Conservation (phyloP, 53 echinoderm and acorn worm species). For the Echinarachnius parma region DNA sequence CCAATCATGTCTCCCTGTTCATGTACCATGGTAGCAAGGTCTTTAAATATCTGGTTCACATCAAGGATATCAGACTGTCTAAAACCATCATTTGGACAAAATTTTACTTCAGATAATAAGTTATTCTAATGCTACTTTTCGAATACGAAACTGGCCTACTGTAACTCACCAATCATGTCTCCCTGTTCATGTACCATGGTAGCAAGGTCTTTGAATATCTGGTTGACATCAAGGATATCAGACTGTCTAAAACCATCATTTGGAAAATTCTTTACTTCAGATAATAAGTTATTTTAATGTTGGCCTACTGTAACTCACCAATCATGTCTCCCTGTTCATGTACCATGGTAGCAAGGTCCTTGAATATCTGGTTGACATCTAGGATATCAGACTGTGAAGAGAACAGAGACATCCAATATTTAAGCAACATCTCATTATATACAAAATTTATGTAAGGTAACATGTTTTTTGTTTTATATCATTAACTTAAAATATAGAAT, state of each 20-base stretch:
- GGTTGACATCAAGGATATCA: conserved; percentile 94
- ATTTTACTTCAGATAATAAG: no score
- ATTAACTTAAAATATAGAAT: no score
- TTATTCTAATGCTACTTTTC: no score
- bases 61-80: conserved; percentile 92
- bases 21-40: conserved; percentile 95
- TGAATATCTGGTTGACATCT: conserved; percentile 96
- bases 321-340: conserved; percentile 91
- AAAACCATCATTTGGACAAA: no score
- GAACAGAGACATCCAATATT: no score
- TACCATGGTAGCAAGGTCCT: conserved; percentile 95
- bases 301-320: conserved; percentile 29
- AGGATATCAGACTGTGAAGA: conserved; percentile 78
- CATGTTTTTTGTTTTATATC: no score
- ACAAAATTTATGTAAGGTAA: no score
- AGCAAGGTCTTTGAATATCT: conserved; percentile 95
- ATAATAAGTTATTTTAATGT: no score
- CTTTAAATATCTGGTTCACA: conserved; percentile 96
- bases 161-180: conserved; percentile 53
- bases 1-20: conserved; percentile 83
- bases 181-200: conserved; percentile 98
- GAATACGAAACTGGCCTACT: background rate
- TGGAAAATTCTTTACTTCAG: no score
- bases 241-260: no score
- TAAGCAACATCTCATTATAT: no score